These are phyloP conservation scores for Myotis pilosus DNA, from an alignment of 2,797 vertebrate genomes.

Conservation along the genomic window DNA sequence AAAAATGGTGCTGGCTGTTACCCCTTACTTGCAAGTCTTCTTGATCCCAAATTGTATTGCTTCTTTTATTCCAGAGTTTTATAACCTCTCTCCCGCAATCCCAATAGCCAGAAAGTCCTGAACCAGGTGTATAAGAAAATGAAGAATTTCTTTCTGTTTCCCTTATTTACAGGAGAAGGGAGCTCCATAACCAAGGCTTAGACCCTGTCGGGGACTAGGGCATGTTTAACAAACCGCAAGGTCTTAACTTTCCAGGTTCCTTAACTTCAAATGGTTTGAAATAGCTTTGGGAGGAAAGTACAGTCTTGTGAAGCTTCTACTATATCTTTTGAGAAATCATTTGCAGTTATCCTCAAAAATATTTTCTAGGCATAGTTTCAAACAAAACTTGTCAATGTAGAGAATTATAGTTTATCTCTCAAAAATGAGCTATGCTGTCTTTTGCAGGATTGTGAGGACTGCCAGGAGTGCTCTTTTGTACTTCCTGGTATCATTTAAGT, in stretches of 20 bases:
- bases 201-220: not conserved
- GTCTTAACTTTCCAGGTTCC: not conserved
- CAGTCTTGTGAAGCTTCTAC: not conserved
- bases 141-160: not conserved
- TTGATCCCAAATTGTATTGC: not conserved
- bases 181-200: not conserved
- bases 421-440: not conserved
- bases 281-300: not conserved
- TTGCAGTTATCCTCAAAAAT: not conserved
- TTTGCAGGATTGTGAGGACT: not conserved
- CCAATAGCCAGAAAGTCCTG: not conserved
- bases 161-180: not conserved
- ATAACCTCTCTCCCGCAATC: not conserved
- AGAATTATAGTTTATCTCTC: not conserved
- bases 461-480: not conserved
- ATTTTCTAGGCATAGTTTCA: not conserved
- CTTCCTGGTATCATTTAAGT: not conserved
- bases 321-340: not conserved
- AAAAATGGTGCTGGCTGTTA: not conserved
- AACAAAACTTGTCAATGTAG: slow-evolving; percentile 2
- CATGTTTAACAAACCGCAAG: not conserved
- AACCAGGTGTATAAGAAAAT: not conserved
- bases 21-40: not conserved
- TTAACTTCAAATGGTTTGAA: not conserved
- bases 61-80: not conserved